A percentile compares a stretch with the other conserved stretches of the same genome.
Conservation (phyloP, 1,140 invertebrate genomes). For the Drosophila pachea region DNA sequence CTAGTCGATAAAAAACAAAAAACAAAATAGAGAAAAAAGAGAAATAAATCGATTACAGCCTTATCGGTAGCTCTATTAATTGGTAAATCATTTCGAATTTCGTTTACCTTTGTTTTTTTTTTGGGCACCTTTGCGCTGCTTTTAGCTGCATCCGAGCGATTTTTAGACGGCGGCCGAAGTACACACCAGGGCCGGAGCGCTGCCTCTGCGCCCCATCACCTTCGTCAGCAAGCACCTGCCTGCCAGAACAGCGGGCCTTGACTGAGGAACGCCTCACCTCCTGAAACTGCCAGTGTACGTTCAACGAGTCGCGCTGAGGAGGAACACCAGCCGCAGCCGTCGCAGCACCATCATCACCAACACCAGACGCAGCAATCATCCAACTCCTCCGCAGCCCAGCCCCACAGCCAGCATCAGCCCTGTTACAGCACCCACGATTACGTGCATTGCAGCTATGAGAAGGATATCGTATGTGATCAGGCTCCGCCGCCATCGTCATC, state of each 20-base stretch:
- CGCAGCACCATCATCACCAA: conserved; percentile 16
- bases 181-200: conserved; percentile 78
- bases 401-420: conserved; percentile 52
- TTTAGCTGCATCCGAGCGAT: conserved; percentile 84
- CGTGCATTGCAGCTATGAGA: conserved; percentile 78
- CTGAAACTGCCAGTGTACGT: conserved; percentile 78
- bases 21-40: conserved; percentile 31
- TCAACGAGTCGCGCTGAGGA: conserved; percentile 74
- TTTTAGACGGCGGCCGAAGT: conserved; percentile 81
- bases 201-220: conserved; percentile 79
- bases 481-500: conserved; percentile 41
- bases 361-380: conserved; percentile 1
- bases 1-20: conserved; percentile 12
- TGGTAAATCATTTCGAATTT: conserved; percentile 27
- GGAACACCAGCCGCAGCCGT: conserved; percentile 48
- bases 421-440: conserved; percentile 72
- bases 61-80: conserved; percentile 33
- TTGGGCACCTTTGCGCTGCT: conserved; percentile 18
- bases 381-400: conserved; percentile 12
- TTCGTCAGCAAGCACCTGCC: conserved; percentile 79
- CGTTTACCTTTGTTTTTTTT: conserved; percentile 2
- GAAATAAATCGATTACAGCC: conserved; percentile 18
- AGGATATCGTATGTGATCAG: conserved; percentile 78
- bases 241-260: conserved; percentile 79
- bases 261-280: conserved; percentile 79